Evolutionary conservation across 64 coral and sea anemone genomes (phyloP), one percentile per base, ranked within the genome.

Genomic region (Dendrophyllia cribrosa): DNA sequence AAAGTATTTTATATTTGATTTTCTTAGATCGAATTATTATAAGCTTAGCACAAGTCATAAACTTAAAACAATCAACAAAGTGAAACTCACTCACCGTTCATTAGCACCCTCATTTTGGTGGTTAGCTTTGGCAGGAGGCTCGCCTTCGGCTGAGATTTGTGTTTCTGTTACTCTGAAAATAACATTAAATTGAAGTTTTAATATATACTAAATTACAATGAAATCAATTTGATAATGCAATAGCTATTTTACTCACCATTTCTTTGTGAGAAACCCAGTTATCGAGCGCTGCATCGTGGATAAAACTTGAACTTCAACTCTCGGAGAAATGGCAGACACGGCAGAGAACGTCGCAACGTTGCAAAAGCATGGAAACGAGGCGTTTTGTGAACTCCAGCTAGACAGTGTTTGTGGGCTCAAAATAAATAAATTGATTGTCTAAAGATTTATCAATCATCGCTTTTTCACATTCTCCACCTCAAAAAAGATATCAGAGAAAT

Each of bases 1-100:
- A 79, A 87, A 87, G 75, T 93, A 93, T 87, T 93, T 93, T 87
- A 88, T 92, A 92, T 86, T 87, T 93, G 85, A 93, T 88, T 93
- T 93, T 93, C 64, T 93, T 88, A 88, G 84, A 73, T 88, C 82
- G 92, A 93, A 51, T 88, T 74, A 74, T 49, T 74, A 93, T 74
- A 82, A 93, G 65, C 43, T 88, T 93, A 83, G 92, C 76, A 64
- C 92, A 88, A 82, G 92, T 93, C 88, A 87, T 93, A 93, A 89
- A 94, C 76, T 94, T 83, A 88, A 87, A 70, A 93, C 83, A 93
- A 88, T 93, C 91, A 93, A 51, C 59, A n/a, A n/a, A n/a, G n/a
- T n/a, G 74, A 93, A 93, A 93, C 84, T 93, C 75, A 93, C 84
- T 92, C 90, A 85, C 90, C 76, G 91, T 93, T 88, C 75, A 93